A percentile compares a stretch with the other conserved stretches of the same genome.
Evolutionary conservation across 2,888 invertebrate genomes (phyloP).

Genomic region (Girardia tigrina): DNA sequence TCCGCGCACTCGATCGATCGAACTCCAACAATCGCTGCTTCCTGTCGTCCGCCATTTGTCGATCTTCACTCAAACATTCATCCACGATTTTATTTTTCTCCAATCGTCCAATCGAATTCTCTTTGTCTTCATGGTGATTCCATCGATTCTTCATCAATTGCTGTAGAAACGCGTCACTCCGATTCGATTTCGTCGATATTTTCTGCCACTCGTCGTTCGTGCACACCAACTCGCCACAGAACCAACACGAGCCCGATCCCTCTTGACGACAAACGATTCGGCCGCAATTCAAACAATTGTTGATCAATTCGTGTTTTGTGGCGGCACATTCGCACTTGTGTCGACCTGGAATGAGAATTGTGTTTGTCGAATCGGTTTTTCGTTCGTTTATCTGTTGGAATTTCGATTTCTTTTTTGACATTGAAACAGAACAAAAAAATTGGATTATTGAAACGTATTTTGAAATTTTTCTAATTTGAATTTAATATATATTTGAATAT

Average conservation of each 20-base stretch:
- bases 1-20: slow-evolving; percentile 44
- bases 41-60: slow-evolving; percentile 24
- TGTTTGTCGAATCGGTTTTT: too few species aligned
- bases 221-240: slow-evolving; percentile 70
- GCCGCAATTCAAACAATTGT: slow-evolving; percentile 83
- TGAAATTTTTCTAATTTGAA: too few species aligned
- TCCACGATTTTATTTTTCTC: neutral
- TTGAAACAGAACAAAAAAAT: too few species aligned
- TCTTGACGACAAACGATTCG: slow-evolving; percentile 85
- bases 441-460: too few species aligned
- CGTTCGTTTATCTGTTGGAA: too few species aligned
- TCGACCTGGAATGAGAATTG: too few species aligned
- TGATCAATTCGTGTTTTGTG: slow-evolving; percentile 69
- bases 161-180: neutral
- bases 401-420: too few species aligned
- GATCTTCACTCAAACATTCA: neutral
- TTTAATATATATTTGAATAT: too few species aligned
- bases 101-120: neutral
- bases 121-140: neutral
- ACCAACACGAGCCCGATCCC: slow-evolving; percentile 86
- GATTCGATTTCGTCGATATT: neutral
- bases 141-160: neutral
- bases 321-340: slow-evolving; percentile 83
- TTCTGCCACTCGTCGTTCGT: slow-evolving; percentile 57
- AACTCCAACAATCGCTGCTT: slow-evolving; percentile 33